phyloP scores from a whole-genome alignment of 2,797 vertebrate species.

The Sternarchorhynchus goeldii region DNA sequence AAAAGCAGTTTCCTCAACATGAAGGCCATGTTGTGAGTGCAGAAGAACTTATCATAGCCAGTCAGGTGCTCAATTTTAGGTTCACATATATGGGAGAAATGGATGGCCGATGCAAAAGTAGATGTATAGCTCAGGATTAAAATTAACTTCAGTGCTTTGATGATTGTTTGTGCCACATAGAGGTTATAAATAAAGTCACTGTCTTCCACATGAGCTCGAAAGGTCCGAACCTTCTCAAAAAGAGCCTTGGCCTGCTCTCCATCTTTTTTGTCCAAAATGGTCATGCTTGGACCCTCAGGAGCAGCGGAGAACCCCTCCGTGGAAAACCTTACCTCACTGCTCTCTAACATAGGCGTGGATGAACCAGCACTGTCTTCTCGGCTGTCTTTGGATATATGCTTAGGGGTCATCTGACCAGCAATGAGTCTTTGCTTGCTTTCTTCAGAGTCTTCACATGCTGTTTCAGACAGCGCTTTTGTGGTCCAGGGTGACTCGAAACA shows the following conservation, averaged over 20 bases:
- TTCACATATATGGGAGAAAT: slow-evolving; percentile 83
- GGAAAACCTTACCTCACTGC: slow-evolving; percentile 85
- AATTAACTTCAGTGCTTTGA: slow-evolving; percentile 96
- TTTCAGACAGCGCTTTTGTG: slow-evolving; percentile 97
- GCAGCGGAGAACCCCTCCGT: slow-evolving; percentile 82
- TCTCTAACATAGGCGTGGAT: slow-evolving; percentile 88
- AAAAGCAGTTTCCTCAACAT: slow-evolving; percentile 93
- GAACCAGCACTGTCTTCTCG: slow-evolving; percentile 85
- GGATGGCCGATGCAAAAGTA: slow-evolving; percentile 87
- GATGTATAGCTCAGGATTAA: slow-evolving; percentile 93
- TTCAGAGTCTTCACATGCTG: slow-evolving; percentile 94
- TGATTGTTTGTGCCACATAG: slow-evolving; percentile 91
- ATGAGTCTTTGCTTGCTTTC: slow-evolving; percentile 95
- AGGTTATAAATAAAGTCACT: slow-evolving; percentile 98
- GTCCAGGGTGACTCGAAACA: slow-evolving; percentile 99
- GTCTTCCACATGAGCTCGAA: slow-evolving; percentile 94
- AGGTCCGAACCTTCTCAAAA: slow-evolving; percentile 97
- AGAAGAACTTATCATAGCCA: slow-evolving; percentile 87
- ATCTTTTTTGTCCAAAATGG: slow-evolving; percentile 97
- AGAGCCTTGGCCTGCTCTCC: slow-evolving; percentile 97
- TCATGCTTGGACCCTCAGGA: slow-evolving; percentile 89
- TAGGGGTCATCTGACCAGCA: slow-evolving; percentile 79
- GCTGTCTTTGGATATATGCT: slow-evolving; percentile 86
- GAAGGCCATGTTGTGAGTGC: slow-evolving; percentile 97
- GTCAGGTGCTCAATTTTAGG: slow-evolving; percentile 87